Evolutionary conservation across 2,113 vertebrate species (phyloP), one percentile per base, ranked within the genome.

Genomic region (Lethenteron reissneri): DNA sequence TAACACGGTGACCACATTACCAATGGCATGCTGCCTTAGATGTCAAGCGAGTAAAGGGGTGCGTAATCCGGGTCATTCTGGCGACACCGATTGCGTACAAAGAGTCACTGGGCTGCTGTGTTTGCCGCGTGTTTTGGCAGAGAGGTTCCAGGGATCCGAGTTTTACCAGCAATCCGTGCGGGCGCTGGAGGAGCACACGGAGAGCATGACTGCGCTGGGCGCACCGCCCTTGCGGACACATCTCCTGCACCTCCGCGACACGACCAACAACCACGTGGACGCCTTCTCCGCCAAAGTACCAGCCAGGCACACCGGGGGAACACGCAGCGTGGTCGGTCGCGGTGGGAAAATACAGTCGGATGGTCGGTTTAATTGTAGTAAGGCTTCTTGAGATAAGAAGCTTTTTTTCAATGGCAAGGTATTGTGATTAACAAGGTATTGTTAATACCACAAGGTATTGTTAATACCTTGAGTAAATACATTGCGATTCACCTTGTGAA

Each of bases 121-220:
- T 8, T 17, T 68, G 64, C 9, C 11, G n/a, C 25, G n/a, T 68
- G 11, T 68, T 10, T 25, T 11, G n/a, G 2, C 64, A 68, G 64
- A 68, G n/a, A 9, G 25, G 64, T 68, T 68, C n/a, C 9, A n/a
- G 9, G 25, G 25, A 9, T 17, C 64, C 3, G 64, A 68, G 64
- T n/a, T 25, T 25, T 68, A 68, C 64, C n/a, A 68, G 64, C 64
- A 68, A 68, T 68, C 64, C n/a, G n/a, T 68, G 25, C 64, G 25
- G 8, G n/a, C 9, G n/a, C 64, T 68, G 64, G 64, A 68, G 64
- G 64, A 68, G 64, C 64, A 68, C 64, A 17, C 64, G 3, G 64
- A 68, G 64, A 25, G n/a, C 64, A 68, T 11, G 64, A 25, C 64
- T 10, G 64, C 64, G 25, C 64, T 68, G 2, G 64, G 64, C n/a